These are phyloP conservation scores for Heliconius congener DNA, from an alignment of 1,140 invertebrate species.

Conservation along the genomic window DNA sequence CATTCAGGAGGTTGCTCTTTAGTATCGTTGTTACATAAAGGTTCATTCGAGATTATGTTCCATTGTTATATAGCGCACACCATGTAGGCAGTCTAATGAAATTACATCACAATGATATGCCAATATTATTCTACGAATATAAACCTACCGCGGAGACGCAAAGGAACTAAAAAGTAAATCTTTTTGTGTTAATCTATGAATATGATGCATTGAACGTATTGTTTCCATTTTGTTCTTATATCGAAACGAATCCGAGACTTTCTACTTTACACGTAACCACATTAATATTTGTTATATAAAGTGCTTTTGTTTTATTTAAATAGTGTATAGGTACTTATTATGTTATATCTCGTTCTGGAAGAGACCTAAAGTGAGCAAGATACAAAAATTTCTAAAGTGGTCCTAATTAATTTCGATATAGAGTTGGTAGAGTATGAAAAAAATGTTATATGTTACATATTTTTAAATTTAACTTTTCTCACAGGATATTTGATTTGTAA, in stretches of 20 bases:
- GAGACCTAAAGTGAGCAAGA: no score
- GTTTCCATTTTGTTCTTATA: conserved; percentile 13
- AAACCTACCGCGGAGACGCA: conserved; percentile 34
- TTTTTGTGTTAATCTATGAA: neutral
- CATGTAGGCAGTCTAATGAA: conserved; percentile 35
- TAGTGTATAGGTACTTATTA: neutral
- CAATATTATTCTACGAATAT: neutral
- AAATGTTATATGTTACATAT: no score
- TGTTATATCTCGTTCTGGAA: neutral
- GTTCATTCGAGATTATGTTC: conserved; percentile 41
- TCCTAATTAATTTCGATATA: no score
- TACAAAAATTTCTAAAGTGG: no score
- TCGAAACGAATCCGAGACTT: neutral
- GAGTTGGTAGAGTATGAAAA: no score
- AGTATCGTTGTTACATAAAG: conserved; percentile 7
- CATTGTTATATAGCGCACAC: conserved; percentile 44
- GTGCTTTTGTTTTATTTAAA: neutral
- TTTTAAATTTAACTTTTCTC: no score
- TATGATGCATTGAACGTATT: neutral
- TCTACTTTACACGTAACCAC: neutral
- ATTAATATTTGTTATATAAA: neutral
- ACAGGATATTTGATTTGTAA: no score
- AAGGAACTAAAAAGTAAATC: conserved; percentile 11
- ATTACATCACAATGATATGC: conserved; percentile 41
- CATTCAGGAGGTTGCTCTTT: neutral